Percentiles rank a stretch among this genome's conserved stretches.
Evolutionary conservation across 2,113 vertebrate species (phyloP).

Genomic region (Cottus gobio): DNA sequence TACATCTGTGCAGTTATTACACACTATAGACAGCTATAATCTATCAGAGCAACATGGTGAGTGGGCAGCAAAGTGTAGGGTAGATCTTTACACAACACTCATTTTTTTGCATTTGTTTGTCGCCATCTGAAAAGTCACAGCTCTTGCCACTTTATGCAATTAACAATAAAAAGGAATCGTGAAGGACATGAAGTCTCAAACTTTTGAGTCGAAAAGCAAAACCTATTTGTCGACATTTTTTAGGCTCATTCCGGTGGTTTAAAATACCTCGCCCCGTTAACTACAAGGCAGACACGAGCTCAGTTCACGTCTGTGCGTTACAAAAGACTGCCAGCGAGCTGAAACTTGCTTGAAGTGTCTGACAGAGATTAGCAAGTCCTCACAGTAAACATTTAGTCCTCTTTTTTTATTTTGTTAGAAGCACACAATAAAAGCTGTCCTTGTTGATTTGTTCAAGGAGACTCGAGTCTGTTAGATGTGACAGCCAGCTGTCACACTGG

Average conservation of each 20-base stretch:
- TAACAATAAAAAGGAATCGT: neutral
- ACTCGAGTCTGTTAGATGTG: slow-evolving; percentile 11
- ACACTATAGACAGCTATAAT: neutral
- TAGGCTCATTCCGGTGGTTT: neutral
- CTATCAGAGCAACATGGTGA: neutral
- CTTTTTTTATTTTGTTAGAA: neutral
- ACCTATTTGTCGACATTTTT: neutral
- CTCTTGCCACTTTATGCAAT: neutral
- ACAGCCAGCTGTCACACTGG: slow-evolving; percentile 41
- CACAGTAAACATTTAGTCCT: slow-evolving; percentile 27
- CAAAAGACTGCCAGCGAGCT: slow-evolving; percentile 2
- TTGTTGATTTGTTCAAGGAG: slow-evolving; percentile 47
- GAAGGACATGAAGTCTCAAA: neutral
- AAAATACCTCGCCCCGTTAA: neutral
- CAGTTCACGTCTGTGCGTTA: neutral
- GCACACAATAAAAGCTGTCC: slow-evolving; percentile 29
- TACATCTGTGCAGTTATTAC: slow-evolving; percentile 8
- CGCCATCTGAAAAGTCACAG: neutral
- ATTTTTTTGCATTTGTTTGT: no score
- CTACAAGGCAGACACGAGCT: neutral
- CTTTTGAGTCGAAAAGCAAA: neutral
- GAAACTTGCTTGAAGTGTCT: neutral
- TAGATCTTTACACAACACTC: neutral
- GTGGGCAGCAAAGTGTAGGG: neutral
- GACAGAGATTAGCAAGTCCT: slow-evolving; percentile 18